Base-by-base conservation (phyloP, 2,113 vertebrate genomes). In the Calidris pygmaea region DNA sequence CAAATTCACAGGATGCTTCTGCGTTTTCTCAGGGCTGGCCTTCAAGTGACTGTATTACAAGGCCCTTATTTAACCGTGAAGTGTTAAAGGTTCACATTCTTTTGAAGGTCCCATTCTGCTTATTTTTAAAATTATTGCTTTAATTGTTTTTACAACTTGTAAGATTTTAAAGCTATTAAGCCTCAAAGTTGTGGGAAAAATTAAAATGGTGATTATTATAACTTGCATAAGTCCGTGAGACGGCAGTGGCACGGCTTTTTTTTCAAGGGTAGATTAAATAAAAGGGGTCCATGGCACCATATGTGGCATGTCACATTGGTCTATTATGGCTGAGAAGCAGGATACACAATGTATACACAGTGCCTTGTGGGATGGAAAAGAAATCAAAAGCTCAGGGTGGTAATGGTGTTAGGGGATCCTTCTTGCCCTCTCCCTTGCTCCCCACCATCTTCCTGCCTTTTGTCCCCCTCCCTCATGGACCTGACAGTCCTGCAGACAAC, bases 101-200 rank as follows among this genome's bases (percentile, higher is more conserved):
- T 98, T 98, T 98, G 97, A 98, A 98, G 97, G 96, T 96, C 30
- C 39, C 92, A 95, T 93, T 97, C 98, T 98, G 97, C 97, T 98
- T 98, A 98, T 98, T 98, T 98, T 98, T 98, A 98, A 98, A 97
- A 97, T 98, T 98, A 98, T 97, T 96, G 97, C 97, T 98, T 97
- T 98, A 98, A 98, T 98, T 98, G 98, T 98, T 98, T 98, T 98
- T 98, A 98, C 98, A 98, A 98, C 98, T 98, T 98, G 98, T 98
- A 98, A 98, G 98, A 98, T 98, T 98, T 98, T 98, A 98, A 98
- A 98, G 98, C 98, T 98, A 98, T 98, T 98, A 98, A 98, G 97
- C 98, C 98, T 98, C 98, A 98, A 98, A 98, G 98, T 97, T 98
- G 97, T 96, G 96, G 98, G 97, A 94, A 96, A 97, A 96, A 96